These are phyloP conservation scores for Augochlorella aurata DNA, from an alignment of 2,888 invertebrate genomes.

Conservation along the genomic window DNA sequence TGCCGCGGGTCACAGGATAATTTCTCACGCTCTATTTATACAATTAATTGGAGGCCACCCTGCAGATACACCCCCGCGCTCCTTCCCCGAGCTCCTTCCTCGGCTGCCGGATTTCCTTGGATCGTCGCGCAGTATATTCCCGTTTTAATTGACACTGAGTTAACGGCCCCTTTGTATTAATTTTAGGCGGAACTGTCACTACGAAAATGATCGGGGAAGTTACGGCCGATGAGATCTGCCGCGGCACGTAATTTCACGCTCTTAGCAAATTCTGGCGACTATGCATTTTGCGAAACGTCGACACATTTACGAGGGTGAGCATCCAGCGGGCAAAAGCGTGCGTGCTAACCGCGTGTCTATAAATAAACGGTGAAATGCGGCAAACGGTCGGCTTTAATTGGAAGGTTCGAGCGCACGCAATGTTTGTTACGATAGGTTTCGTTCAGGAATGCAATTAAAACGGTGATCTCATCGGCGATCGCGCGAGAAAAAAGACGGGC, in stretches of 20 bases:
- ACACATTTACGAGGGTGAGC: conserved; percentile 71
- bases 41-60: conserved; percentile 26
- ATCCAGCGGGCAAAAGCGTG: conserved; percentile 67
- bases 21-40: conserved; percentile 11
- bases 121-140: not conserved
- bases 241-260: conserved; percentile 58
- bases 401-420: conserved; percentile 73
- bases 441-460: conserved; percentile 74
- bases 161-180: conserved; percentile 60
- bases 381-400: conserved; percentile 76
- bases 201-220: conserved; percentile 48
- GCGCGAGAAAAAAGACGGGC: no score
- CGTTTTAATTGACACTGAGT: conserved; percentile 66
- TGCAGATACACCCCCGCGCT: not conserved
- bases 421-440: conserved; percentile 71
- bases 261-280: conserved; percentile 69
- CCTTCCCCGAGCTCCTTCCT: not conserved
- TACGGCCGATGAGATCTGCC: conserved; percentile 42
- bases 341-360: conserved; percentile 75
- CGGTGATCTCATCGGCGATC: conserved; percentile 64
- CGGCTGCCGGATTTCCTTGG: not conserved
- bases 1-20: not conserved
- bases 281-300: conserved; percentile 71
- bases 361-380: conserved; percentile 76
- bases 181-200: conserved; percentile 62